phyloP scores from a whole-genome alignment of 92 coral and sea anemone genomes.

The Palythoa grandiflora region DNA sequence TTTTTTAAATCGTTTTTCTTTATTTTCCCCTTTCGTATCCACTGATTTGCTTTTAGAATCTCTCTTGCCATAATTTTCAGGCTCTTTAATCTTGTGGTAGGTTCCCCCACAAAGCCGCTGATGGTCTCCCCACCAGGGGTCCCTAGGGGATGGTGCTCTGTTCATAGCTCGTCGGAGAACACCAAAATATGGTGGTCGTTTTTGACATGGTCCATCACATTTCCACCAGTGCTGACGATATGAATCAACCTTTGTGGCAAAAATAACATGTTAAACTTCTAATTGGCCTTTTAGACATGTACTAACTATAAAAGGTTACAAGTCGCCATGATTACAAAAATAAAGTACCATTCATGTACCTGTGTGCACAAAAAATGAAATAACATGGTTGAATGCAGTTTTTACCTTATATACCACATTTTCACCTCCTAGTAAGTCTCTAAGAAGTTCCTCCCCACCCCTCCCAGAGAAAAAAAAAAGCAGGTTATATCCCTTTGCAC shows the following conservation, averaged over 20 bases:
- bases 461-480: too few species aligned
- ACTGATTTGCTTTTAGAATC: slow-evolving; percentile 56
- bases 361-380: too few species aligned
- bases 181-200: slow-evolving; percentile 95
- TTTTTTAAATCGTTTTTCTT: slow-evolving; percentile 32
- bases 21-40: neutral
- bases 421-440: too few species aligned
- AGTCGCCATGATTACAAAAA: too few species aligned
- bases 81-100: slow-evolving; percentile 92
- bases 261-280: neutral
- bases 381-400: too few species aligned
- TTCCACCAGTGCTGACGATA: slow-evolving; percentile 99
- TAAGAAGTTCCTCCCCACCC: too few species aligned
- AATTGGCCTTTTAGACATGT: neutral
- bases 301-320: too few species aligned
- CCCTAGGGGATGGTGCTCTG: slow-evolving; percentile 94
- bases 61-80: slow-evolving; percentile 91
- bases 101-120: slow-evolving; percentile 93
- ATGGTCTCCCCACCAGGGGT: slow-evolving; percentile 98
- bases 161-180: slow-evolving; percentile 95
- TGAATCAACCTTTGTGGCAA: slow-evolving; percentile 74
- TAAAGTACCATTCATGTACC: too few species aligned
- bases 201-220: slow-evolving; percentile 94
- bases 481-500: too few species aligned
- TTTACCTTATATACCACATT: too few species aligned